Evolutionary conservation across 2,888 invertebrate species (phyloP), one percentile per base, ranked within the genome.

Genomic region (Parnassius mnemosyne): DNA sequence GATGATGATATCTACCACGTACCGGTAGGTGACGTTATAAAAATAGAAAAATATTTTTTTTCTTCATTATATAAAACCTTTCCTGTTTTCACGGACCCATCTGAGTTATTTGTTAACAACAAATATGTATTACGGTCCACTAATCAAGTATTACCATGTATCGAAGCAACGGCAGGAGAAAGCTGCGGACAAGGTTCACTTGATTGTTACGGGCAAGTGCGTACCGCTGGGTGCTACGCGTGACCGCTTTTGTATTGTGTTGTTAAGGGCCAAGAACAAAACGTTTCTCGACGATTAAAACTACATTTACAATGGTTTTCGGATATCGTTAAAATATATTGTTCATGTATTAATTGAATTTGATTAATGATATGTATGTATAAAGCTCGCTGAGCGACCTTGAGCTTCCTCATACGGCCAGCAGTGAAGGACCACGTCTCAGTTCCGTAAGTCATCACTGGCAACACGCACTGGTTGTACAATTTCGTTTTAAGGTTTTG

Each of bases 181-280:
- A 53, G 60, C 53, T 49, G 10, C 13, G 42, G 16, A 49, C 42
- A 53, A 49, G 53, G 60, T 53, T 60, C 53, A 50, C 41, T 34
- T 34, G 53, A 47, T 34, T 53, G 53, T 49, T 43, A 12, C 49
- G 54, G 54, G 42, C 49, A 49, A 60, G 49, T 54, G 25, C 20
- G 10, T 43, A 49, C 49, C n/a, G 47, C 49, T 16, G 20, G 49
- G 11, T 42, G 25, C 51, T 5, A 53, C 42, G 53, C 47, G 47
- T 60, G 53, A 60, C 53, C 42, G 49, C 49, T 49, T 13, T 49
- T 49, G 9, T 49, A 42, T 53, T 43, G 42, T 43, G 16, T 16
- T 16, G 43, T 43, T 53, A 7, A 11, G 42, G 13, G 12, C 49
- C 10, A 10, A 9, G 13, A 7, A 12, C 13, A 49, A 49, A 13